Conservation (phyloP, 2,113 vertebrate genomes). For the Menura novaehollandiae region DNA sequence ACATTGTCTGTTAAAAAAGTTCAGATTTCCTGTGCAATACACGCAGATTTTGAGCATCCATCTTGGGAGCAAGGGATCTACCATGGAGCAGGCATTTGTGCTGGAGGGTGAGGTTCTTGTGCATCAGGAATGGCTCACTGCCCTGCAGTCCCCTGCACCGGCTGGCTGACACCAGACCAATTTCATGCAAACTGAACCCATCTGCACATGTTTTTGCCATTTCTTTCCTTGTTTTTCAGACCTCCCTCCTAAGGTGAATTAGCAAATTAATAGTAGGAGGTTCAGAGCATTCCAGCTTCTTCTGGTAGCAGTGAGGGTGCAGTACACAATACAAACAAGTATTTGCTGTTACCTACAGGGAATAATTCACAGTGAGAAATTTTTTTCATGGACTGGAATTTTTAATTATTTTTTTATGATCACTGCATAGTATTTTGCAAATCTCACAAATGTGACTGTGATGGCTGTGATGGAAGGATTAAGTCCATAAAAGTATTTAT, state of each 20-base stretch:
- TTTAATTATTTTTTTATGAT: neutral
- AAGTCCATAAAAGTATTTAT: neutral
- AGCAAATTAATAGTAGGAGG: neutral
- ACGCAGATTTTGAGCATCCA: neutral
- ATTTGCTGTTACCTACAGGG: neutral
- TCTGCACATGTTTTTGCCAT: neutral
- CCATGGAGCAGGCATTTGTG: accelerated
- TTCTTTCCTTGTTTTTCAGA: neutral
- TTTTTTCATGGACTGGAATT: neutral
- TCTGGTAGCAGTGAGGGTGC: neutral
- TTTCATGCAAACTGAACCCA: neutral
- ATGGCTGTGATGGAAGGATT: neutral
- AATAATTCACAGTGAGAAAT: neutral
- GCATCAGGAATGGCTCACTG: neutral
- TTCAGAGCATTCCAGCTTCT: neutral
- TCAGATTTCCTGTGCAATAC: neutral
- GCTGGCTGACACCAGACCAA: neutral
- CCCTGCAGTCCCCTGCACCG: accelerated
- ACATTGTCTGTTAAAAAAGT: neutral
- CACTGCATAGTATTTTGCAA: neutral
- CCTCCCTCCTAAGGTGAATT: neutral
- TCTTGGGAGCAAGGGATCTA: neutral
- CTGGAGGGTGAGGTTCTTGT: neutral
- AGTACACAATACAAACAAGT: neutral
- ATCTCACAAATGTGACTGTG: neutral